Conservation (phyloP, 2,888 invertebrate genomes). For the Herminia tarsipennalis region DNA sequence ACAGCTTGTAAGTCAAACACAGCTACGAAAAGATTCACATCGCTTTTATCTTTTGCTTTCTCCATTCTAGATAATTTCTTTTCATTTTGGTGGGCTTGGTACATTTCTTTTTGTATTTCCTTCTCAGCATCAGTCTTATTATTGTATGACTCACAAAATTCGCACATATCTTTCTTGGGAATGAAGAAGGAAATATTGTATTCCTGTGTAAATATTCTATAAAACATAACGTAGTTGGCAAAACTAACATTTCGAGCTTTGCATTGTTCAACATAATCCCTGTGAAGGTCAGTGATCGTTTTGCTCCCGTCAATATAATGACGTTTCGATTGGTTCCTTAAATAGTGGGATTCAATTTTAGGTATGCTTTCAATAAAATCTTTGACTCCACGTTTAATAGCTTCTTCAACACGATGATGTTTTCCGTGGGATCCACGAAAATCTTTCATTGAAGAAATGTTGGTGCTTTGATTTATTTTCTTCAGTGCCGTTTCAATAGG, state of each 20-base stretch:
- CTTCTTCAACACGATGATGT: constrained; percentile 5
- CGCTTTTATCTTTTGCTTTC: constrained; percentile 19
- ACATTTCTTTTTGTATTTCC: constrained; percentile 9
- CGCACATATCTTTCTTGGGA: constrained; percentile 37
- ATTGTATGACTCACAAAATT: constrained; percentile 28
- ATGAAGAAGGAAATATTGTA: constrained; percentile 33
- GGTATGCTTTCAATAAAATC: constrained; percentile 16
- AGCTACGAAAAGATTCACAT: constrained; percentile 9
- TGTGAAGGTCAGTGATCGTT: constrained; percentile 27
- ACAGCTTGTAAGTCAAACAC: constrained; percentile 49
- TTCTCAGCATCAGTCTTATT: constrained; percentile 20
- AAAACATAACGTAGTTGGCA: constrained; percentile 25
- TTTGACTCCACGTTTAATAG: constrained; percentile 9
- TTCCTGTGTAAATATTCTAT: constrained; percentile 35
- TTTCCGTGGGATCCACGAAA: constrained; percentile 12
- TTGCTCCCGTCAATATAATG: constrained; percentile 29
- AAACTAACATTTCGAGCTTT: constrained; percentile 13
- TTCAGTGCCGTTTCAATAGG: constrained; percentile 29
- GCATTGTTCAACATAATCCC: constrained; percentile 31
- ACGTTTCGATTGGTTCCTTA: constrained; percentile 21
- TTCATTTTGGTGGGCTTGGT: constrained; percentile 11
- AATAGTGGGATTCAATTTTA: constrained; percentile 25
- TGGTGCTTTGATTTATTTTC: constrained; percentile 31
- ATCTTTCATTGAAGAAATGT: constrained; percentile 33
- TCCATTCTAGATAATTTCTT: constrained; percentile 12